Evolutionary conservation across 2,888 invertebrate genomes (phyloP), one percentile per base, ranked within the genome.

Genomic region (Arctia plantaginis): DNA sequence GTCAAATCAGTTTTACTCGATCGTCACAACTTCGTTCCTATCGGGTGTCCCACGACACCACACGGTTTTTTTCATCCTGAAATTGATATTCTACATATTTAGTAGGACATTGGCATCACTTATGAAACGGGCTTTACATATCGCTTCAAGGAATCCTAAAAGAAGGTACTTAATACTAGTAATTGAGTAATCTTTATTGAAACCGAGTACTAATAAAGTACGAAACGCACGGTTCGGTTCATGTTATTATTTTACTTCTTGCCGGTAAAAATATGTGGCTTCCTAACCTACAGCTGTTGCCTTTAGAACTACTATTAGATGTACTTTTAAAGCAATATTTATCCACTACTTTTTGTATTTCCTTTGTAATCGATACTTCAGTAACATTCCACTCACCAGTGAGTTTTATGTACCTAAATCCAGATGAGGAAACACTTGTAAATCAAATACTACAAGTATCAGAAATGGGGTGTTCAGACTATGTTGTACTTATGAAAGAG

Each of bases 401-500:
- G 39, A 87, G 82, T 77, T 91, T 90, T 74, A 89, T 89, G 27
- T 86, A 85, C 71, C 84, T 94, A 35, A 74, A 78, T 51, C 87
- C 87, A 7, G 86, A 89, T 75, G 82, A 83, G 62, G 82, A 87
- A 44, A 81, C 84, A 73, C 80, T 94, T 0, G 79, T 85, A 13
- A 72, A 87, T 18, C 87, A 90, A 68, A 82, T 95, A 77, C 73
- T 93, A 0, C 78, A 88, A 39, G 89, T 91, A 2, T 93, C 94
- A 3, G 95, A 96, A 88, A 91, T 89, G 66, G 96, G 95, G 18
- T 96, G 96, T 86, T 94, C 95, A 20, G 96, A 95, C 87, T 96
- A 94, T 73, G 87, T 96, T 10, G 89, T 96, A 15, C 87, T 87
- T 79, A 87, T 93, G 87, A 78, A 82, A 71, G 83, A 95, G 69